Evolutionary conservation across 2,113 vertebrate genomes (phyloP), one percentile per base, ranked within the genome.

Genomic region (Spea bombifrons): DNA sequence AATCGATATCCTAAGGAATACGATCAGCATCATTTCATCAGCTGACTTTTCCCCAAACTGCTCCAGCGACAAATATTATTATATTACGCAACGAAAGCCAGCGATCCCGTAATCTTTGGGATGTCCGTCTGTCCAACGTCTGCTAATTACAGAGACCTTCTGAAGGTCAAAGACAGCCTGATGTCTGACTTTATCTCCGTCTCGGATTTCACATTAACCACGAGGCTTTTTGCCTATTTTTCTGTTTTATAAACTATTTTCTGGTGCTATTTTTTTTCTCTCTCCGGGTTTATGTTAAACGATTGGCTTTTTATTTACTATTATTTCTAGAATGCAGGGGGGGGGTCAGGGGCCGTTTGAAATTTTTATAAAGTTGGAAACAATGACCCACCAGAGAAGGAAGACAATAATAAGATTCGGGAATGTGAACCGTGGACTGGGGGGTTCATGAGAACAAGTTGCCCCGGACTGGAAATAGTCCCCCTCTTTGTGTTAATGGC

Each of bases 401-500:
- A 69, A 52, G n/a, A 55, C 6, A 66, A n/a, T 43, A 30, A 49
- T 64, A 53, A 45, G 74, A 65, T 12, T n/a, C 13, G 17, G 6
- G 59, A 30, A 63, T 16, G 16, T 46, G 48, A 73, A 73, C 48
- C 48, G 65, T 65, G 30, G 49, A 45, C 15, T 6, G 53, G 5
- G 3, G n/a, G 55, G 74, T 30, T 43, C 64, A 55, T 75, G 74
- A 66, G 74, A 75, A 75, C 17, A 10, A 6, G 10, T 5, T 7
- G 7, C 3, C 8, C 12, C 17, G 45, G 15, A 50, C 17, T 2
- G 73, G 49, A 63, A 50, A 49, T 12, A 64, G 72, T 15, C 5
- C 63, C 44, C 17, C 10, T 50, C 64, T 55, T 75, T 75, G 74
- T 75, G 4, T 16, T n/a, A n/a, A n/a, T n/a, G n/a, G n/a, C n/a